Evolutionary conservation across 2,888 invertebrate species (phyloP), one percentile per base, ranked within the genome.

Genomic region (Callosobruchus maculatus): DNA sequence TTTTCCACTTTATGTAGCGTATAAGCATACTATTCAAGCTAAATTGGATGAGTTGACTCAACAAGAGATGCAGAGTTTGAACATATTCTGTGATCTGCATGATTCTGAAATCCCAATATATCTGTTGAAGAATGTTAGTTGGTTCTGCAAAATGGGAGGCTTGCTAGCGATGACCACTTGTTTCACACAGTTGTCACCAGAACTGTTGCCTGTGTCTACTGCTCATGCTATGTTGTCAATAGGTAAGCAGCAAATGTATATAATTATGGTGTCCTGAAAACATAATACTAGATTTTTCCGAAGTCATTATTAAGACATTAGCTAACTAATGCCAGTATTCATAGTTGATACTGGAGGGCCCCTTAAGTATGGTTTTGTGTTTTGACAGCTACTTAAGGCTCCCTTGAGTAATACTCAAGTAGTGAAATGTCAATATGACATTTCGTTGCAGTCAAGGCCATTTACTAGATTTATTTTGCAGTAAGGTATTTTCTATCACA

Each of bases 21-120:
- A 94, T 87, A 95, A 95, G 86, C 94, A 95, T 83, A 93, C 94
- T 72, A 92, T 94, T 74, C 92, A 95, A 82, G 91, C 93, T 71
- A 93, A 95, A 78, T 87, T 95, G 76, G 95, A 95, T 88, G 95
- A 96, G 81, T 89, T 96, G 9, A 92, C 94, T 13, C 92, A 95
- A 81, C 95, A 95, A 84, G 97, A 97, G 88, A 94, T 94, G 86
- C 92, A 92, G 82, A 91, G 90, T 81, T 88, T 94, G 78, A 93
- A 93, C 86, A 91, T 93, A 77, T 96, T 93, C 85, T 97, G 97
- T 88, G 97, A 97, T 88, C 90, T 97, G 71, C 94, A 97, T 88
- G 97, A 98, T 87, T 94, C 96, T 73, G 97, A 97, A 87, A 94
- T 97, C 84, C 96, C 97, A 26, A 93, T 96, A 75, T 95, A 95